Conservation (phyloP, 2,888 invertebrate species). For the Elegia similella region DNA sequence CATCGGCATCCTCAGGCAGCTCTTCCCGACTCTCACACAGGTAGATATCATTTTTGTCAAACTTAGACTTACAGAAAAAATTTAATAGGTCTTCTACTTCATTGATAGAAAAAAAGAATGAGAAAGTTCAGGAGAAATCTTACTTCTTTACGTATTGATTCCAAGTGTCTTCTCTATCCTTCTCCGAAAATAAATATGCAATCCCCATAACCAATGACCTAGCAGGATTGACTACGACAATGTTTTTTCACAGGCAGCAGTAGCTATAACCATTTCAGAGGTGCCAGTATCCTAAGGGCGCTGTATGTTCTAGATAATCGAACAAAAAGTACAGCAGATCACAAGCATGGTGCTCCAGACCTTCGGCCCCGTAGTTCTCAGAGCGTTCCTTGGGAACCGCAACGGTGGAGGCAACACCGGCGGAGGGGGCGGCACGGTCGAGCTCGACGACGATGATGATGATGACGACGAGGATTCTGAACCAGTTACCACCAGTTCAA, state of each 20-base stretch:
- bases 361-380: constrained; percentile 87
- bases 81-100: too few species aligned
- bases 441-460: constrained; percentile 76
- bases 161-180: too few species aligned
- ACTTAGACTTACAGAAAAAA: too few species aligned
- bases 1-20: constrained; percentile 87
- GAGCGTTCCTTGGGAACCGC: constrained; percentile 79
- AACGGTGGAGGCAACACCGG: constrained; percentile 64
- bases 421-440: constrained; percentile 66
- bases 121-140: too few species aligned
- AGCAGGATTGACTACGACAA: constrained; percentile 21
- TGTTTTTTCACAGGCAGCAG: constrained; percentile 29
- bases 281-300: constrained; percentile 49
- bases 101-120: too few species aligned
- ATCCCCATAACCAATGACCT: background rate
- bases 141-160: too few species aligned
- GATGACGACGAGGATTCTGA: constrained; percentile 84
- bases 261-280: constrained; percentile 25
- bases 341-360: constrained; percentile 87
- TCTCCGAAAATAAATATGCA: too few species aligned
- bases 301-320: constrained; percentile 84
- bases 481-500: constrained; percentile 33
- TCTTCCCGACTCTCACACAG: constrained; percentile 89
- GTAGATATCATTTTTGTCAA: constrained; percentile 73
- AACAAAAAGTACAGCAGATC: constrained; percentile 89